Evolutionary conservation across 2,888 invertebrate genomes (phyloP).

Genomic region (Lissocephala sabroskyi): DNA sequence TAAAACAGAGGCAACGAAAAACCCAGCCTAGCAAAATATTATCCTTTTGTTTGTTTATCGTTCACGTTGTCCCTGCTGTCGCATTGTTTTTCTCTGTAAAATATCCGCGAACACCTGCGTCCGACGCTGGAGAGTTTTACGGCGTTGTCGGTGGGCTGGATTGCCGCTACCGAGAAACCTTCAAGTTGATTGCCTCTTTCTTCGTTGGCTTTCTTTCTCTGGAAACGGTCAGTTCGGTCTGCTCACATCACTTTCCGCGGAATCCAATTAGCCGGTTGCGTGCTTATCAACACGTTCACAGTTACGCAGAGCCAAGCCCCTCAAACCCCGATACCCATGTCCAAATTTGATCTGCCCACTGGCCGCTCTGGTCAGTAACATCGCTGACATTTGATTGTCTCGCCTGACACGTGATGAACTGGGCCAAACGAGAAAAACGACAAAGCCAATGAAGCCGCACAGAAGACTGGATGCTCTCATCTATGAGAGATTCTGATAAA

Average conservation of each 20-base stretch:
- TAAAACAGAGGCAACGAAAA: not conserved
- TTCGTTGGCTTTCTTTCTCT: not conserved
- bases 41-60: not conserved
- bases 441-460: constrained; percentile 15
- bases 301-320: constrained; percentile 9
- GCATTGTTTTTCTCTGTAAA: not conserved
- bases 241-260: constrained; percentile 22
- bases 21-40: not conserved
- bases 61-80: not conserved
- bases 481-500: too few relatives aligned
- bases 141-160: too few relatives aligned
- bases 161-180: too few relatives aligned
- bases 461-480: too few relatives aligned
- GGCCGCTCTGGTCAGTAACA: too few relatives aligned
- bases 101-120: too few relatives aligned
- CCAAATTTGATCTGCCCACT: too few relatives aligned
- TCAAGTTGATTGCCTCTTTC: too few relatives aligned
- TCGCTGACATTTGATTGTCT: constrained; percentile 52
- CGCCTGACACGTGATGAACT: constrained; percentile 51
- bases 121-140: too few relatives aligned
- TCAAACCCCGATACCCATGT: too few relatives aligned
- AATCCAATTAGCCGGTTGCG: constrained; percentile 54
- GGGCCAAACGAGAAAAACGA: constrained; percentile 2
- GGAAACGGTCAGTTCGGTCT: not conserved
- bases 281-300: constrained; percentile 50